Evolutionary conservation across 2,888 invertebrate genomes (phyloP).

Genomic region (Aphidoletes aphidimyza): DNA sequence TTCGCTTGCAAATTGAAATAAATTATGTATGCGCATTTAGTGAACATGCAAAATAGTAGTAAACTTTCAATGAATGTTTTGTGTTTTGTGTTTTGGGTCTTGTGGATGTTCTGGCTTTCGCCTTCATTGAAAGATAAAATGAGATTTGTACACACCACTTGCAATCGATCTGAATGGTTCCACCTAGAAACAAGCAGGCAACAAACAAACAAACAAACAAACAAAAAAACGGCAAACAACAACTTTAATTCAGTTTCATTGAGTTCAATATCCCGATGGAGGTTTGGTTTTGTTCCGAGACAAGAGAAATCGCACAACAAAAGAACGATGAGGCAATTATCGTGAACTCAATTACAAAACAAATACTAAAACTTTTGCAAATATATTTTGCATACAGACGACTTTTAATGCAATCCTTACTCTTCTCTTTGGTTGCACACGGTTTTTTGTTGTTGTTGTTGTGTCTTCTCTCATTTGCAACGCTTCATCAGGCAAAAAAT

Average conservation of each 20-base stretch:
- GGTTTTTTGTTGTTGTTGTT: no score
- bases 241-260: background rate
- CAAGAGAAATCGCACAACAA: background rate
- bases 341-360: constrained; percentile 47
- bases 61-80: background rate
- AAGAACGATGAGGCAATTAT: constrained; percentile 51
- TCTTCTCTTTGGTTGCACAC: no score
- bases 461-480: background rate
- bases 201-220: background rate
- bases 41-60: constrained; percentile 27
- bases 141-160: background rate
- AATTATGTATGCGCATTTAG: constrained; percentile 38
- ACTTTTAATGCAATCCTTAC: constrained; percentile 12
- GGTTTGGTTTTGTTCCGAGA: background rate
- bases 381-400: constrained; percentile 23
- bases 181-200: background rate
- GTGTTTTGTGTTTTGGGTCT: no score
- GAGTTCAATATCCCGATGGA: constrained; percentile 8
- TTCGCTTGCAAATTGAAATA: constrained; percentile 28
- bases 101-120: background rate
- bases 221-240: background rate
- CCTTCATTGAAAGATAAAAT: background rate
- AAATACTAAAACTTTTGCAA: constrained; percentile 21
- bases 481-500: background rate
- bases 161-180: background rate